phyloP scores from a whole-genome alignment of 2,888 invertebrate genomes.

The Microplitis manilae region DNA sequence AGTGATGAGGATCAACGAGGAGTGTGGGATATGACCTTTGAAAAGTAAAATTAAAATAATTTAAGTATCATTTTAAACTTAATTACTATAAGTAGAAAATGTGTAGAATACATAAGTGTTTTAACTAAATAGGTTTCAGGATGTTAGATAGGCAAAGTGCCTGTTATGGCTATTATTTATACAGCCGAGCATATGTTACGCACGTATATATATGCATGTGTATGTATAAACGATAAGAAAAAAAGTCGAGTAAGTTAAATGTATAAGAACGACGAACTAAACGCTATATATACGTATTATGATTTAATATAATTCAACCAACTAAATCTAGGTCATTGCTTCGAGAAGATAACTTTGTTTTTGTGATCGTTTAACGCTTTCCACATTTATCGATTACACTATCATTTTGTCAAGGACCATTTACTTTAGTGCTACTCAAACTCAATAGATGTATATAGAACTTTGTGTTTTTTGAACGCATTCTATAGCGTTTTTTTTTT shows the following conservation, averaged over 20 bases:
- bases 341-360: conserved; percentile 46
- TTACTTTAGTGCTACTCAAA: conserved; percentile 5
- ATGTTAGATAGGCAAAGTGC: neutral
- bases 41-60: neutral
- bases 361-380: conserved; percentile 35
- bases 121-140: neutral
- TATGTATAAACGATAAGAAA: neutral
- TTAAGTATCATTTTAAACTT: neutral
- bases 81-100: neutral
- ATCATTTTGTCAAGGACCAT: conserved; percentile 32
- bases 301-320: neutral
- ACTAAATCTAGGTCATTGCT: conserved; percentile 17
- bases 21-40: neutral
- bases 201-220: neutral
- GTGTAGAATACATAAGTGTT: neutral
- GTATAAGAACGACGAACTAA: neutral
- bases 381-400: conserved; percentile 24
- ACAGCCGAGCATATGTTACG: neutral
- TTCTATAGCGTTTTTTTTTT: neutral
- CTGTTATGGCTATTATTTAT: conserved; percentile 20
- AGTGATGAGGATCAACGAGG: neutral
- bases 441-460: neutral
- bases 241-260: neutral
- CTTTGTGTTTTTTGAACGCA: neutral
- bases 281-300: neutral